Base-by-base conservation (phyloP, 2,888 invertebrate species). In the Spisula subtruncata region DNA sequence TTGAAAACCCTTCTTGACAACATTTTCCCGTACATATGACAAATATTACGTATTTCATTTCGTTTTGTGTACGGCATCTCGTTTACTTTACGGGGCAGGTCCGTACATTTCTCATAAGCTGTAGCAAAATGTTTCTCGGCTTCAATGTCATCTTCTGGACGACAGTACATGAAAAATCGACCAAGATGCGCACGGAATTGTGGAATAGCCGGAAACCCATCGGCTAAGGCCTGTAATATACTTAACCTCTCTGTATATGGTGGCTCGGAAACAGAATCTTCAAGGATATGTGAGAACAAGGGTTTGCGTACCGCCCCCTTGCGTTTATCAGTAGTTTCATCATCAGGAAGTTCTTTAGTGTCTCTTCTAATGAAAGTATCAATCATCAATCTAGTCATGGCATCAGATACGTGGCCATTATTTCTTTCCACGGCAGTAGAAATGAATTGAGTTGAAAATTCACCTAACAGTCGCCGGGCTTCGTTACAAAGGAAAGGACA, bases 21-120 rank as follows among this genome's bases (percentile, higher is more conserved):
- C 89, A 89, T 86, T 48, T 80, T 89, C 18, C 93, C 94, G 86
- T 90, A 93, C 94, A 94, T 94, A 56, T 94, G 94, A 83, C 91
- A 93, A 5, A 94, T 92, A 88, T 93, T 91, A 86, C 89, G 92
- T 75, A 93, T 51, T 14, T 90, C 91, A 12, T 88, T 84, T 25
- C 84, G 90, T 82, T 86, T 86, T 10, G 60, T 87, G n/a, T 90
- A 90, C 6, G 91, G 89, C 54, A 92, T 89, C 79, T 92, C 89
- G 4, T 91, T 89, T 16, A 66, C 16, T 0, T 2, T 6, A 20
- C 51, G 29, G 0, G 4, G 60, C 46, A 84, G 86, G 10, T 75
- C 71, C 2, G 86, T 32, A 80, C 94, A 92, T 8, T 93, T 81
- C 8, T 81, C 79, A 4, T 93, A 80, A 0, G 94, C 93, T 66